A percentile compares a stretch with the other conserved stretches of the same genome.
Conservation (phyloP, 2,888 invertebrate species). For the Perizoma flavofasciatum region DNA sequence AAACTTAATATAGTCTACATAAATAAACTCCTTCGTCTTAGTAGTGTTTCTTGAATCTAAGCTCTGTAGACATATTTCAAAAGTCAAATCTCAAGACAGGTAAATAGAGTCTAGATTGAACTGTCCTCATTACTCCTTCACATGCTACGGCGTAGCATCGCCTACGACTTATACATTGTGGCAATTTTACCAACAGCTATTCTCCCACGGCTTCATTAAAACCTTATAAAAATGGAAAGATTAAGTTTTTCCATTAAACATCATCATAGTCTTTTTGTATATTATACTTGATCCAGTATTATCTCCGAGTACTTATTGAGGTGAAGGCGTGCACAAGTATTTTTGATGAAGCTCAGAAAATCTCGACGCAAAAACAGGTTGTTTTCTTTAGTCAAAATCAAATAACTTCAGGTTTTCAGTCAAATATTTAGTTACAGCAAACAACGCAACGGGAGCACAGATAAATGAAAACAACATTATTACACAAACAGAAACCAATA, state of each 20-base stretch:
- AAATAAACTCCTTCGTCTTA: too few species aligned
- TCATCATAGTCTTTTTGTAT: background rate
- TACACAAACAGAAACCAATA: slow-evolving; percentile 33
- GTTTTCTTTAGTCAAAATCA: background rate
- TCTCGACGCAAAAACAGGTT: background rate
- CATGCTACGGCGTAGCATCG: slow-evolving; percentile 21
- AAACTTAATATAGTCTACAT: too few species aligned
- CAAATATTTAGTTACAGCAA: slow-evolving; percentile 13
- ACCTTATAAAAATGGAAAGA: slow-evolving; percentile 3
- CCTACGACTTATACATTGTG: slow-evolving; percentile 16
- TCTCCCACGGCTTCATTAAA: slow-evolving; percentile 7
- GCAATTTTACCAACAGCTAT: slow-evolving; percentile 13
- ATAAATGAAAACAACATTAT: slow-evolving; percentile 34
- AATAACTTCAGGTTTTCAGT: slow-evolving; percentile 9
- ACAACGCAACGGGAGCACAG: slow-evolving; percentile 11
- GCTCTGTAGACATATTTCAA: background rate
- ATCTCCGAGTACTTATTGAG: too few species aligned
- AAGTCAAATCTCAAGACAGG: background rate
- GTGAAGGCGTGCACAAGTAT: too few species aligned
- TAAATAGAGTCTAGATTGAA: background rate
- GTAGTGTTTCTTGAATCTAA: too few species aligned
- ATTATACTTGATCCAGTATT: too few species aligned
- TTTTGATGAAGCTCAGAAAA: too few species aligned
- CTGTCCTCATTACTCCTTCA: background rate
- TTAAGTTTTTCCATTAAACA: background rate